Evolutionary conservation across 2,113 vertebrate species (phyloP), one percentile per base, ranked within the genome.

Genomic region (Tachuris rubrigastra): DNA sequence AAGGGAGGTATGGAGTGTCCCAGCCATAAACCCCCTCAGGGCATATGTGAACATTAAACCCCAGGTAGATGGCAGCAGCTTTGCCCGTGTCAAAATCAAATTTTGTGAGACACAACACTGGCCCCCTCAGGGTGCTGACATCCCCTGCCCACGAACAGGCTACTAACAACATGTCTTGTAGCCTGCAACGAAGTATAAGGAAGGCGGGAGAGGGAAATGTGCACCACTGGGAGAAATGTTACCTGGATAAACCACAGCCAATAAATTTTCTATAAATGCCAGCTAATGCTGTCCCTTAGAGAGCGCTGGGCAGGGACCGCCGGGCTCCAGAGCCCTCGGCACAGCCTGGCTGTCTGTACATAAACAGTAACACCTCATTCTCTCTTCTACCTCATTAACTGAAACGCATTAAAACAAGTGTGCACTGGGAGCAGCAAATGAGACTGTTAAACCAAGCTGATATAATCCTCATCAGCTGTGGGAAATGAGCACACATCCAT

Each of bases 341-440:
- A 76, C 86, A 95, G 84, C 92, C 96, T 93, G 27, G 25, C 87
- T 90, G 96, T 92, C 97, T 97, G 96, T 96, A 93, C 95, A 95
- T 96, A 96, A 98, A 97, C 96, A 97, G 93, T 96, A 96, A 98
- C 97, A 98, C 98, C 97, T 98, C 98, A 95, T 97, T 96, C 97
- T 97, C 97, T 95, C 97, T 97, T 97, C 97, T 98, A 98, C 97
- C 97, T 98, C 98, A 98, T 98, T 98, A 98, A 98, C 98, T 89
- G 97, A 98, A 98, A 98, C 95, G 95, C 98, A 98, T 98, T 98
- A 98, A 98, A 98, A 98, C 97, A 97, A 97, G 98, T 85, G 96
- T 97, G 98, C 97, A 88, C 76, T 97, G 97, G 98, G 98, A 98
- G 96, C 96, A 97, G 98, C 96, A 98, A 98, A 98, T 97, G 97